Evolutionary conservation across 2,113 vertebrate species (phyloP).

Genomic region (Pongo abelii): DNA sequence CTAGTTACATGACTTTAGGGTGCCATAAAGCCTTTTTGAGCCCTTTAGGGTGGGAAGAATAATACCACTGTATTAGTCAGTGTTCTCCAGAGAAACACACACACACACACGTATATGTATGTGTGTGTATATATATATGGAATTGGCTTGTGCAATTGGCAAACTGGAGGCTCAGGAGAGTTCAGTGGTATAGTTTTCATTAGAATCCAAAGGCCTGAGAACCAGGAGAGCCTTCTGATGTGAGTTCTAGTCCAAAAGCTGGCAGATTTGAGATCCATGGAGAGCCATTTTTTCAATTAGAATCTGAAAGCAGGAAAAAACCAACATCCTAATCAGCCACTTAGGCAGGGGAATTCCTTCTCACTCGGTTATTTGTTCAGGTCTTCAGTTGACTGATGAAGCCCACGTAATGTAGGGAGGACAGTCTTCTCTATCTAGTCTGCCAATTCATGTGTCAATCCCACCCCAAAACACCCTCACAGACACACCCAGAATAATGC

Average conservation of each 20-base stretch:
- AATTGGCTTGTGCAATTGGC: neutral
- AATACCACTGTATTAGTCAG: neutral
- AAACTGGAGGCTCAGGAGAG: neutral
- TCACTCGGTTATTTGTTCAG: neutral
- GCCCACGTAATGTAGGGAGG: neutral
- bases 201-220: neutral
- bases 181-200: no score
- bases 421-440: neutral
- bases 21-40: neutral
- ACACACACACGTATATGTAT: neutral
- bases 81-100: neutral
- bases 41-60: neutral
- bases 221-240: neutral
- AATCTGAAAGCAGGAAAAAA: neutral
- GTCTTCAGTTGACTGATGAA: neutral
- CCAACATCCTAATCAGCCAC: neutral
- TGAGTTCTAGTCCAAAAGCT: neutral
- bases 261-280: neutral
- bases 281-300: neutral
- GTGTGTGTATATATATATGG: neutral
- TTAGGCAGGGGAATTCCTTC: neutral
- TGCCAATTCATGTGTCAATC: neutral
- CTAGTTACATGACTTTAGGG: neutral
- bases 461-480: neutral
- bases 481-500: neutral